These are phyloP conservation scores for Mohoua ochrocephala DNA, from an alignment of 2,113 vertebrate species.

Conservation along the genomic window DNA sequence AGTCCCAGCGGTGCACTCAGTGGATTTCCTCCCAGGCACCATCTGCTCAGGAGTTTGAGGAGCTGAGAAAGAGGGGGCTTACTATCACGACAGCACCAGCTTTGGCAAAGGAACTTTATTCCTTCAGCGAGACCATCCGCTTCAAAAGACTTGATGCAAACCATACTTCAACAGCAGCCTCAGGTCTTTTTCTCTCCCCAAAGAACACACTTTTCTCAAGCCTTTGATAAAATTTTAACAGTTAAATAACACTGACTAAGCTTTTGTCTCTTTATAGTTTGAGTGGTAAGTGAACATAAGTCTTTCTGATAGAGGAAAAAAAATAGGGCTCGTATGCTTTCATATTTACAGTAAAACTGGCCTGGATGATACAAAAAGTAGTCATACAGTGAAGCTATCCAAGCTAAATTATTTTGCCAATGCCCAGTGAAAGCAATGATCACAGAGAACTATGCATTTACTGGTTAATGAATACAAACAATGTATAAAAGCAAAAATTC, in stretches of 20 bases:
- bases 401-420: background rate
- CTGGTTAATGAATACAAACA: background rate
- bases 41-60: background rate
- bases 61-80: background rate
- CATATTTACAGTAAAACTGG: background rate
- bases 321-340: background rate
- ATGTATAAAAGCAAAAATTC: background rate
- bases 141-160: background rate
- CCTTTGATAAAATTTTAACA: background rate
- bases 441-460: background rate
- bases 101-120: background rate
- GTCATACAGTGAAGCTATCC: background rate
- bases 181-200: background rate
- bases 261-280: background rate
- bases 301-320: background rate
- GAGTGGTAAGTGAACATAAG: background rate
- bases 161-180: background rate
- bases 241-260: background rate
- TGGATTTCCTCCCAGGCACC: background rate
- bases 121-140: fast-evolving
- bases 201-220: background rate
- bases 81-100: fast-evolving
- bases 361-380: background rate
- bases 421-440: background rate
- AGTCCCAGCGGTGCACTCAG: background rate